Base-by-base conservation (phyloP, 2,888 invertebrate species). In the Andrena praecox region DNA sequence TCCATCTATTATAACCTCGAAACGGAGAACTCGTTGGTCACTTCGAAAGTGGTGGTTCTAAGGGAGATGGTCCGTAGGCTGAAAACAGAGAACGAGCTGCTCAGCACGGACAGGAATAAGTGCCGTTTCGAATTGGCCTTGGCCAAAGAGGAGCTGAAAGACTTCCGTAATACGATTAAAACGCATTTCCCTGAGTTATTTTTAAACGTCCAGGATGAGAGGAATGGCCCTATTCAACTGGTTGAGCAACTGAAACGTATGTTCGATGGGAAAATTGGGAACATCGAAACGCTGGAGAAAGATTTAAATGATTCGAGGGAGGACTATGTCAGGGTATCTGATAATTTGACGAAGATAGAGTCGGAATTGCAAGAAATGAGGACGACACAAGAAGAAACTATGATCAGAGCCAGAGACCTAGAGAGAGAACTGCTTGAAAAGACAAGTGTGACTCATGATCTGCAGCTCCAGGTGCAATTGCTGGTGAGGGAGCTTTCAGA, bases 21-120 rank as follows among this genome's bases (percentile, higher is more conserved):
- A 29, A 71, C 76, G 2, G 89, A 89, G 24, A 91, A 91, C 83
- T 66, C 79, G 5, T 78, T 76, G 59, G 78, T 87, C 7, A 87
- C 80, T 2, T 75, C 88, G 3, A 89, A 89, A 52, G 64, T 90
- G 16, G 20, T 87, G 2, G 80, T 84, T 2, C 50, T 89, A 0
- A 82, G 82, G 50, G 86, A 90, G 27, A 80, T 84, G 6, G 69
- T 92, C 8, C 80, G 85, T 4, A 81, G 86, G n/a, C 75, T 91
- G 42, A 88, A 78, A 42, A 77, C 76, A 0, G 88, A 91, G 56
- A 88, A 89, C 31, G 82, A 89, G 31, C 24, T 69, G 3, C 70
- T 92, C 20, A 73, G 64, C 7, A 56, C 86, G 0, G 89, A 91
- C 10, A 92, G 88, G 29, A 89, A 91, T 75, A 85, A 88, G 12